phyloP scores from a whole-genome alignment of 2,113 vertebrate genomes.

The Paradisaea rubra region DNA sequence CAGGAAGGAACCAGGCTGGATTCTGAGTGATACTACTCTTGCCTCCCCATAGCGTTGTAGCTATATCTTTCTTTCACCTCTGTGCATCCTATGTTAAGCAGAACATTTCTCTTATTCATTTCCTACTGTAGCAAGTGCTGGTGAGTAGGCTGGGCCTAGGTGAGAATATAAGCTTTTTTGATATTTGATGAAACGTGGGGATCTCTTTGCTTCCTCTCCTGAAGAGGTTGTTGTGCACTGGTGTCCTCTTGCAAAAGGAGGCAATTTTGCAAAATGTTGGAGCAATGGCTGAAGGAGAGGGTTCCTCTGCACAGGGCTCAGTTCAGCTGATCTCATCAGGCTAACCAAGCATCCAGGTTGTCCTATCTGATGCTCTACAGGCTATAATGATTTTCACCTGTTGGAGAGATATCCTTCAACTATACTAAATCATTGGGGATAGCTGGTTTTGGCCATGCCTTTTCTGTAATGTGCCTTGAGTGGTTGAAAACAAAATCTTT shows the following conservation, averaged over 20 bases:
- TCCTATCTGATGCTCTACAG: not conserved
- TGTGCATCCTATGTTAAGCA: not conserved
- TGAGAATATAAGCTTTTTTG: not conserved
- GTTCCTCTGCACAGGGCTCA: fast-evolving
- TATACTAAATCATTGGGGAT: not conserved
- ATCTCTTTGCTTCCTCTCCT: not conserved
- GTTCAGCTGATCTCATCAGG: not conserved
- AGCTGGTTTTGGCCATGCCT: fast-evolving
- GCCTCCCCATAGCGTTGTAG: not conserved
- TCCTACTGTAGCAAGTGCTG: not conserved
- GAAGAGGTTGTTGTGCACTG: not conserved
- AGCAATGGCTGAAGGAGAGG: not conserved
- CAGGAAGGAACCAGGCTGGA: not conserved
- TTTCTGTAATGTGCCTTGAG: not conserved
- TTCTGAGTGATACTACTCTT: not conserved
- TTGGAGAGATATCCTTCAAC: not conserved
- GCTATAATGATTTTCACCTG: not conserved
- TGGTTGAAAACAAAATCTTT: not conserved
- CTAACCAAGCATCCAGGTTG: not conserved
- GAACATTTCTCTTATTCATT: not conserved
- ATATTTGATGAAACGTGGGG: not conserved
- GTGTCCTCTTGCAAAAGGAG: not conserved
- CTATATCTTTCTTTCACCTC: not conserved
- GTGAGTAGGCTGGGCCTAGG: not conserved
- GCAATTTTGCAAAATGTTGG: not conserved